phyloP scores from a whole-genome alignment of 2,888 invertebrate genomes.

The Oscheius myriophilus region DNA sequence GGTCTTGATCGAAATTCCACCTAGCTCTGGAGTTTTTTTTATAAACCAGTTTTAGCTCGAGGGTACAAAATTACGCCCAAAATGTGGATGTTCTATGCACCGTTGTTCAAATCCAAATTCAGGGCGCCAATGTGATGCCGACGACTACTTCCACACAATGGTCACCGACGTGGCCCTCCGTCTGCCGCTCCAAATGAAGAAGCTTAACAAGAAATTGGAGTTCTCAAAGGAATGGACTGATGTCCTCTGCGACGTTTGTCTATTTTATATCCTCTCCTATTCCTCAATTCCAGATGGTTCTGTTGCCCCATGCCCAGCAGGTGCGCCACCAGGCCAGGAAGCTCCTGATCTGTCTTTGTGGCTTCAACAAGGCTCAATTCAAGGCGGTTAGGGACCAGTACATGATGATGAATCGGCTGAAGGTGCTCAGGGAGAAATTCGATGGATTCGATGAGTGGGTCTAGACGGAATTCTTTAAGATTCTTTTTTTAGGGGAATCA shows the following conservation, averaged over 20 bases:
- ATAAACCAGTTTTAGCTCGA: too few species aligned
- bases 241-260: slow-evolving; percentile 26
- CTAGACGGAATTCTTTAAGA: not conserved
- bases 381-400: slow-evolving; percentile 37
- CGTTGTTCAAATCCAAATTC: not conserved
- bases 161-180: slow-evolving; percentile 16
- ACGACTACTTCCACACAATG: not conserved
- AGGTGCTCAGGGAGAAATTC: slow-evolving; percentile 35
- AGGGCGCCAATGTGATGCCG: not conserved
- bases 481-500: slow-evolving; percentile 1
- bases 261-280: not conserved
- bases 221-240: slow-evolving; percentile 26
- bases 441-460: not conserved
- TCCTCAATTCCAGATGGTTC: slow-evolving; percentile 18
- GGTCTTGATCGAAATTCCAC: too few species aligned
- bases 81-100: too few species aligned
- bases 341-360: slow-evolving; percentile 37
- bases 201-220: slow-evolving; percentile 17
- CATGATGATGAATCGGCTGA: slow-evolving; percentile 36
- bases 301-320: not conserved
- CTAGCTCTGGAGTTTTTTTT: too few species aligned
- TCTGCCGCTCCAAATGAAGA: slow-evolving; percentile 31
- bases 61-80: too few species aligned
- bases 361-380: slow-evolving; percentile 37
- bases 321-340: slow-evolving; percentile 37